phyloP scores from a whole-genome alignment of 2,797 vertebrate species.

The Oophaga sylvatica region DNA sequence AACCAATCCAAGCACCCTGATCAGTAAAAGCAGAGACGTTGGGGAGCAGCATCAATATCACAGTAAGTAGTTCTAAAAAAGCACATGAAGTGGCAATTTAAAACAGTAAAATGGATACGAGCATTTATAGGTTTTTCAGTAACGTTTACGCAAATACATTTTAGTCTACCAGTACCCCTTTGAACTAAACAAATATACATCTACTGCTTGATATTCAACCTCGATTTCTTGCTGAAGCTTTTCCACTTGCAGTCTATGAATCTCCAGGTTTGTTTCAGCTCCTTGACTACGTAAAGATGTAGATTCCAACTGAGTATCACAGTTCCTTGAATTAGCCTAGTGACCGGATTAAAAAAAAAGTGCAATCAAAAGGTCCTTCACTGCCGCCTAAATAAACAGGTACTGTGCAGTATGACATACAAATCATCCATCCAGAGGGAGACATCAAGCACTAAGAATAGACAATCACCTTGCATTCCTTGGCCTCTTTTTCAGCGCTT shows the following conservation, averaged over 20 bases:
- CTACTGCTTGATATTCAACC: constrained; percentile 71
- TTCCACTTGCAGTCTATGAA: constrained; percentile 78
- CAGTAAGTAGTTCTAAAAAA: no score
- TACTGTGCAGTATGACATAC: not conserved
- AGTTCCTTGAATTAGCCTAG: constrained; percentile 74
- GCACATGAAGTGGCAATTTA: no score
- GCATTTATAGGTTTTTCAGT: no score
- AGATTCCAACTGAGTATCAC: constrained; percentile 67
- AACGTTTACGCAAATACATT: no score
- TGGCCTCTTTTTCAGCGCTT: constrained; percentile 71
- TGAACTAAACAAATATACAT: not conserved
- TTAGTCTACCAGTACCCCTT: no score
- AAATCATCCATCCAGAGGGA: not conserved
- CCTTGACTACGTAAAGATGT: constrained; percentile 55
- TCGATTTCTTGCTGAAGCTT: constrained; percentile 82
- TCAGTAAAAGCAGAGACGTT: no score
- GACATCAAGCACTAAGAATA: not conserved
- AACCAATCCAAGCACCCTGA: no score
- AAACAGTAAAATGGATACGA: no score
- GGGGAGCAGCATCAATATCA: no score
- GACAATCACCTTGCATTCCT: constrained; percentile 71
- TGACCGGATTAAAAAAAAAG: constrained; percentile 33
- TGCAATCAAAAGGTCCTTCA: not conserved
- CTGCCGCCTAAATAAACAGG: not conserved
- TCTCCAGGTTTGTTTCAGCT: constrained; percentile 73